Evolutionary conservation across 1,140 invertebrate genomes (phyloP).

Genomic region (Cyphomyrmex costatus): DNA sequence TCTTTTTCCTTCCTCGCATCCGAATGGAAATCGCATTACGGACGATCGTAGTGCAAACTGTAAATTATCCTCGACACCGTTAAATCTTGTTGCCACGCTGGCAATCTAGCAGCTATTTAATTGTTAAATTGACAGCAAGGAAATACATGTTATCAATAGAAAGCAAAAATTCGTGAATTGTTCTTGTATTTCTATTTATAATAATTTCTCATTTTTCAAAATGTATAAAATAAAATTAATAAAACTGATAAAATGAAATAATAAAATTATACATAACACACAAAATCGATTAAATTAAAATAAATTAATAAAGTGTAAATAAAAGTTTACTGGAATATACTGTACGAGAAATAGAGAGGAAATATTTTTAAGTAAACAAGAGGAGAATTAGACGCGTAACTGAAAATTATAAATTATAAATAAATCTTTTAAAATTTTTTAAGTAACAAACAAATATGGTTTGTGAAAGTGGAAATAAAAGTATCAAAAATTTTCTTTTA

Average conservation of each 20-base stretch:
- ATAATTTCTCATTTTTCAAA: not conserved
- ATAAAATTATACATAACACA: too few relatives aligned
- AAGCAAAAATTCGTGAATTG: not conserved
- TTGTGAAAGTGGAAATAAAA: not conserved
- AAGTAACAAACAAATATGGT: not conserved
- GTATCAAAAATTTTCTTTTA: not conserved
- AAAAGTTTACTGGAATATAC: too few relatives aligned
- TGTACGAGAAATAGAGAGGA: too few relatives aligned
- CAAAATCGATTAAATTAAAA: too few relatives aligned
- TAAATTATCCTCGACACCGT: conserved; percentile 48
- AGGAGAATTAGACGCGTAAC: not conserved
- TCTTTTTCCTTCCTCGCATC: conserved; percentile 45
- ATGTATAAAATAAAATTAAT: not conserved
- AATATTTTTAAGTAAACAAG: not conserved
- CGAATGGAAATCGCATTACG: conserved; percentile 55
- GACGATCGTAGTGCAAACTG: conserved; percentile 9
- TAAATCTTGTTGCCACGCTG: conserved; percentile 18
- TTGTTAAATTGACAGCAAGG: conserved; percentile 20
- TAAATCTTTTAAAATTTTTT: conserved; percentile 10
- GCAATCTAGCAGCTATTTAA: conserved; percentile 12
- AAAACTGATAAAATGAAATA: too few relatives aligned
- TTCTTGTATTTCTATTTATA: not conserved
- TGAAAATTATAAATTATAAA: not conserved
- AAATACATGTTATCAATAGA: not conserved
- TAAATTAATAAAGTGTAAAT: too few relatives aligned